phyloP scores from a whole-genome alignment of 2,113 vertebrate species.

The Falco punctatus region DNA sequence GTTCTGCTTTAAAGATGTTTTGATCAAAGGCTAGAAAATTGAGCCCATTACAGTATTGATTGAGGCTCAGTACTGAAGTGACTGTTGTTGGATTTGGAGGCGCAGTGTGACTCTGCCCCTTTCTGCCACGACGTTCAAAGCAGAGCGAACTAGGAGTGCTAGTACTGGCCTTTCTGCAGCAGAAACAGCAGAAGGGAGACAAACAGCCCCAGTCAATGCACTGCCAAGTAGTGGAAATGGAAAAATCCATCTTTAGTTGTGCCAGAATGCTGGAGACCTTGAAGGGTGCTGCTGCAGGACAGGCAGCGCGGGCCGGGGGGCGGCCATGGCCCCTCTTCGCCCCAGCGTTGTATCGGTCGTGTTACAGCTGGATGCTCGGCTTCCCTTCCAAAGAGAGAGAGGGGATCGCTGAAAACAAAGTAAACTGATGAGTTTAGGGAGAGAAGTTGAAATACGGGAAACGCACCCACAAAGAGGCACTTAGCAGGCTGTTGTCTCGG shows the following conservation, averaged over 20 bases:
- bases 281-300: neutral
- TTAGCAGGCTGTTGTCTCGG: neutral
- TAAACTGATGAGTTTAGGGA: neutral
- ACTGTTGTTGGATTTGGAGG: neutral
- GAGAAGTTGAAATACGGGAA: neutral
- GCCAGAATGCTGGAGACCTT: neutral
- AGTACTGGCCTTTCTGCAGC: neutral
- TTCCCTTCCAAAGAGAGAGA: neutral
- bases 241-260: neutral
- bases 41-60: neutral
- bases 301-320: neutral
- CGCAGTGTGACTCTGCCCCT: neutral
- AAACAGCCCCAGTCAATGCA: neutral
- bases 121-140: neutral
- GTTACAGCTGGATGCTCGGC: neutral
- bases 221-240: neutral
- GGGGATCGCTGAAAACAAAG: neutral
- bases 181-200: neutral
- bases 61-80: neutral
- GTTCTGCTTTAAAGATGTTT: neutral
- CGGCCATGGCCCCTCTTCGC: rapidly evolving
- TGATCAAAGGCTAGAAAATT: conserved; percentile 40
- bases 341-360: rapidly evolving
- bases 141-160: neutral
- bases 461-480: rapidly evolving